Evolutionary conservation across 1,140 invertebrate genomes (phyloP).

Genomic region (Papilio dardanus): DNA sequence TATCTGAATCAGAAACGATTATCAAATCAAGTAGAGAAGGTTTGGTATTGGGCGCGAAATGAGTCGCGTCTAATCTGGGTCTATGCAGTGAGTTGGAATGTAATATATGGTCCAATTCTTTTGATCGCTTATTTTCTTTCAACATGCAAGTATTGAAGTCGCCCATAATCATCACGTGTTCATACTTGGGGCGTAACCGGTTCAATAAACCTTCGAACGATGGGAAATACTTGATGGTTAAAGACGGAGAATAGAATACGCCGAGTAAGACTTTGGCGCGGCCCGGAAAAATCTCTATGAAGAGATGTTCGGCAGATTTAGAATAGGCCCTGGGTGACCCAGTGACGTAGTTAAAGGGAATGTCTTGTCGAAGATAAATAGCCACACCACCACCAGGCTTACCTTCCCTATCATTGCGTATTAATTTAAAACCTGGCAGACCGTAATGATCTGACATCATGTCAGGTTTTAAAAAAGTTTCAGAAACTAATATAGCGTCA

Average conservation of each 20-base stretch:
- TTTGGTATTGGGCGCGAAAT: constrained; percentile 29
- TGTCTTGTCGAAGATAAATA: constrained; percentile 20
- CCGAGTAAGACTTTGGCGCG: constrained; percentile 33
- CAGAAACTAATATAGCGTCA: constrained; percentile 25
- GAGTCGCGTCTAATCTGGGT: constrained; percentile 5
- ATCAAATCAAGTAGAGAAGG: constrained; percentile 36
- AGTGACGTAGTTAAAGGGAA: not conserved
- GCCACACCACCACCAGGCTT: constrained; percentile 13
- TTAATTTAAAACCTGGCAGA: constrained; percentile 22
- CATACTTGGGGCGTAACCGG: not conserved
- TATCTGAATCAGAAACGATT: constrained; percentile 27
- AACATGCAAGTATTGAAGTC: constrained; percentile 35
- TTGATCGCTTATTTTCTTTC: constrained; percentile 22
- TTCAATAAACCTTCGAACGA: constrained; percentile 32
- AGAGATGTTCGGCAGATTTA: constrained; percentile 32
- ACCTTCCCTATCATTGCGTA: constrained; percentile 16
- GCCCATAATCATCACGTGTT: constrained; percentile 29
- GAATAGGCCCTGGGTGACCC: not conserved
- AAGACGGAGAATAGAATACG: constrained; percentile 31
- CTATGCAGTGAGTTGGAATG: constrained; percentile 23
- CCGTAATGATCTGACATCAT: constrained; percentile 7
- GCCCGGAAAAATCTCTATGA: constrained; percentile 20
- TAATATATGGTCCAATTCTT: constrained; percentile 6
- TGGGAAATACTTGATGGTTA: constrained; percentile 29
- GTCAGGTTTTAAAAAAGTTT: constrained; percentile 26